Conservation (phyloP, 2,113 vertebrate genomes). For the Percina caprodes region DNA sequence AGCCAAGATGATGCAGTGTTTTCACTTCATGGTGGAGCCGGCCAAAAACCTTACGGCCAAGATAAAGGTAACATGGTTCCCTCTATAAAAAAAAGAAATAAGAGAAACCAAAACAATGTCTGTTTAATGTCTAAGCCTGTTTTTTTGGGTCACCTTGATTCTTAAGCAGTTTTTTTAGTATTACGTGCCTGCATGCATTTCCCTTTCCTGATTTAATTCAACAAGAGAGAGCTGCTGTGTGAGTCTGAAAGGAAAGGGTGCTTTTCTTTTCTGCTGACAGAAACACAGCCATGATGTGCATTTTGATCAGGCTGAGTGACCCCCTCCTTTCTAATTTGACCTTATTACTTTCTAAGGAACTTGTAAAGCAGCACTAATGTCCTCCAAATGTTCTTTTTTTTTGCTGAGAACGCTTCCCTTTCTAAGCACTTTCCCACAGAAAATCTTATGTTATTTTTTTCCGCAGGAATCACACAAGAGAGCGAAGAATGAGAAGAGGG, state of each 20-base stretch:
- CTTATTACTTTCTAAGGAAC: constrained; percentile 40
- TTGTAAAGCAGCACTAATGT: constrained; percentile 33
- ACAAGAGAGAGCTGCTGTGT: not conserved
- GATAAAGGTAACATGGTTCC: constrained; percentile 76
- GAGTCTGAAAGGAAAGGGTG: not conserved
- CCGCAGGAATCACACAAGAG: constrained; percentile 80
- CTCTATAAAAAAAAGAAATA: not conserved
- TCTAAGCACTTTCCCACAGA: not conserved
- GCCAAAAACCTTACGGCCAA: constrained; percentile 82
- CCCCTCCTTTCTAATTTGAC: constrained; percentile 38
- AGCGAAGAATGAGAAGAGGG: constrained; percentile 73
- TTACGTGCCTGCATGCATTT: constrained; percentile 10
- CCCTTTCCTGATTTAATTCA: constrained; percentile 5
- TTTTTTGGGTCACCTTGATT: constrained; percentile 32
- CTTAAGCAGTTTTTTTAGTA: not conserved
- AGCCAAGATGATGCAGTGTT: constrained; percentile 84
- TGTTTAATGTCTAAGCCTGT: constrained; percentile 49
- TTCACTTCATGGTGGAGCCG: constrained; percentile 85
- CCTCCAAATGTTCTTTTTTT: constrained; percentile 16
- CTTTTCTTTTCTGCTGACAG: constrained; percentile 53
- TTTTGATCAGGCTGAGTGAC: constrained; percentile 62
- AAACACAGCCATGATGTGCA: constrained; percentile 50
- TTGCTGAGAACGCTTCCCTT: not conserved
- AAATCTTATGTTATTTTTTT: not conserved
- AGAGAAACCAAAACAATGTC: not conserved